Base-by-base conservation (phyloP, 2,797 vertebrate genomes). In the Tapirus indicus region DNA sequence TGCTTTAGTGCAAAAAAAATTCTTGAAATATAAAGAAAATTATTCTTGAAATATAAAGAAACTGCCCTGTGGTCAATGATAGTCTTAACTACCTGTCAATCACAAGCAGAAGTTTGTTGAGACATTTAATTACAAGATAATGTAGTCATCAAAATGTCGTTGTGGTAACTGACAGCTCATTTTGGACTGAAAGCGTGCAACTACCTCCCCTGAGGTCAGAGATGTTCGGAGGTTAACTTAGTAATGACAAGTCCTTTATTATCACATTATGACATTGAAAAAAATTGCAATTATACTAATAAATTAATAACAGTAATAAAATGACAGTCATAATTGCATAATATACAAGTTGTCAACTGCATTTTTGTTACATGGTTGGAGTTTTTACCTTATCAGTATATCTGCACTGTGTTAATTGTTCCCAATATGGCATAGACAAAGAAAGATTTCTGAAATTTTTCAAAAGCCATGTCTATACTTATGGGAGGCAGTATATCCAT, bases 101-200 rank as follows among this genome's bases (percentile, higher is more conserved):
- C 99, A 99, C 98, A 98, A 98, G 98, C 98, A 99, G 98, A 99
- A 98, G 98, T 99, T 99, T 99, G 98, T 99, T 99, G 99, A 99
- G 99, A 99, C 98, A 99, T 99, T 99, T 99, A 99, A 99, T 99
- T 99, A 99, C 98, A 98, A 99, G 98, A 99, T 99, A 99, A 99
- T 99, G 98, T 98, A 99, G 98, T 99, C 99, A 98, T 99, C 98
- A 99, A 98, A 98, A 98, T 98, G 98, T 98, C 97, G 72, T 99
- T 98, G 98, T 98, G 98, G 97, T 99, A 99, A 99, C 98, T 99
- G 99, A 99, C 99, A 99, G 99, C 99, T 99, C 99, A 98, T 99
- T 99, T 99, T 99, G 98, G 99, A 98, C 98, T 98, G 98, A 98
- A 99, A 98, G 98, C 98, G 16, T 98, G 78, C 97, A 98, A 96